Evolutionary conservation across 2,113 vertebrate genomes (phyloP).

Genomic region (Chascanopsetta lugubris): DNA sequence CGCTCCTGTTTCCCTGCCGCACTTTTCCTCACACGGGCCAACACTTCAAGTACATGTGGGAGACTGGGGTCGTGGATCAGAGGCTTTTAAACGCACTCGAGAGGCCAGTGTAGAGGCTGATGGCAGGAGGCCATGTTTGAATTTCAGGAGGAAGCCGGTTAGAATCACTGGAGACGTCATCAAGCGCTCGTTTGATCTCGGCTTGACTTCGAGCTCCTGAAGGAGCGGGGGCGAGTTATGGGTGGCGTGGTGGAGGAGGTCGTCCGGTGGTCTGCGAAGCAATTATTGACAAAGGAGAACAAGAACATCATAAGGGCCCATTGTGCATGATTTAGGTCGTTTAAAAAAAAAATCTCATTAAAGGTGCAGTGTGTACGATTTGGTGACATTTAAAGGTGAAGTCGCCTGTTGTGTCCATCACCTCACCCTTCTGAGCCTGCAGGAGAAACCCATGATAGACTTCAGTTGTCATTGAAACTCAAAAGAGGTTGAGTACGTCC

Average conservation of each 20-base stretch:
- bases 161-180: conserved; percentile 29
- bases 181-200: not conserved
- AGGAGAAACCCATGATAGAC: no score
- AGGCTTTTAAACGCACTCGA: conserved; percentile 26
- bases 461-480: no score
- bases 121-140: conserved; percentile 2
- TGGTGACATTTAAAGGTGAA: no score
- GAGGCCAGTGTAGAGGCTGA: not conserved
- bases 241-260: conserved; percentile 3
- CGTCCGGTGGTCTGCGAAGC: conserved; percentile 17
- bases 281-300: not conserved
- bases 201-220: conserved; percentile 24
- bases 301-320: no score
- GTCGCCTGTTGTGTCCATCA: no score
- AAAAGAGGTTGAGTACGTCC: no score
- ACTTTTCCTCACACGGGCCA: not conserved
- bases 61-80: conserved; percentile 13
- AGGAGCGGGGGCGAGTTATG: conserved; percentile 22
- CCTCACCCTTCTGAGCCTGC: no score
- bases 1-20: conserved; percentile 8
- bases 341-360: no score
- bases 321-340: no score
- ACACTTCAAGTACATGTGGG: conserved; percentile 10
- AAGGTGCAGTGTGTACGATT: no score
- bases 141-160: conserved; percentile 4